A percentile compares a stretch with the other conserved stretches of the same genome.
These are phyloP conservation scores for Lamproptera curius DNA, from an alignment of 2,888 invertebrate genomes.

Conservation along the genomic window DNA sequence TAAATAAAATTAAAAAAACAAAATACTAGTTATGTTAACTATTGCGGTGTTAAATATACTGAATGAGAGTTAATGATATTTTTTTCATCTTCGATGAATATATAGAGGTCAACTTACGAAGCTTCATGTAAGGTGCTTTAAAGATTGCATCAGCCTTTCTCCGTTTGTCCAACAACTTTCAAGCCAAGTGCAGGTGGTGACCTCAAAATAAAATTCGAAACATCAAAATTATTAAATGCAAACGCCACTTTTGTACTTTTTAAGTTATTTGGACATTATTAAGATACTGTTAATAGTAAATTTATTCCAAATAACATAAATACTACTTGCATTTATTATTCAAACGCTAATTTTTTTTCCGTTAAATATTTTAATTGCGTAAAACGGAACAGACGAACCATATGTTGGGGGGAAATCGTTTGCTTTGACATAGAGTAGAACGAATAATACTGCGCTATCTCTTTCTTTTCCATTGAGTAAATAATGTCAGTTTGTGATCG, in stretches of 20 bases:
- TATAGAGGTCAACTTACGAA: neutral
- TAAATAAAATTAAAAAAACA: no score
- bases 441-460: slow-evolving; percentile 4
- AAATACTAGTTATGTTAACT: no score
- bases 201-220: neutral
- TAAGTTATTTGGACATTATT: no score
- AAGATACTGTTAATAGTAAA: no score
- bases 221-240: no score
- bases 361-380: neutral
- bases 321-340: no score
- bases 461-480: neutral
- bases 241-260: no score
- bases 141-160: slow-evolving; percentile 46
- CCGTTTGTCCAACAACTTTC: neutral
- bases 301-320: no score
- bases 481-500: slow-evolving; percentile 22
- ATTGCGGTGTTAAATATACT: neutral
- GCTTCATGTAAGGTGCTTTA: slow-evolving; percentile 35
- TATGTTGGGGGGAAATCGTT: neutral
- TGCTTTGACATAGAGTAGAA: neutral
- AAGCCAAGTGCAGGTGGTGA: neutral
- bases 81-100: no score
- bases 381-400: neutral
- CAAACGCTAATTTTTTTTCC: no score
- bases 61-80: no score